Conservation (phyloP, 2,888 invertebrate genomes). For the Spialia ferax region DNA sequence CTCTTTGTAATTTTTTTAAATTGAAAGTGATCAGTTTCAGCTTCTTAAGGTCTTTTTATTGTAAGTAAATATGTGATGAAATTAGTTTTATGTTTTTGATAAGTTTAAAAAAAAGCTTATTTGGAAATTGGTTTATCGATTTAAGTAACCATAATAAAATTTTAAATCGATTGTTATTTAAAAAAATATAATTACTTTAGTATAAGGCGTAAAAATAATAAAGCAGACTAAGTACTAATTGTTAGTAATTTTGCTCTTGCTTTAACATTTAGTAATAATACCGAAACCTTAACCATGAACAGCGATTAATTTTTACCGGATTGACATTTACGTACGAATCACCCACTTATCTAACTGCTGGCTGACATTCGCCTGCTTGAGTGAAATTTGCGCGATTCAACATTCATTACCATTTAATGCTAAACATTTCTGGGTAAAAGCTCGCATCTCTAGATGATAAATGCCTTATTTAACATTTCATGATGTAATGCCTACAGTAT, state of each 20-base stretch:
- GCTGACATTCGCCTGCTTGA: neutral
- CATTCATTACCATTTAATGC: neutral
- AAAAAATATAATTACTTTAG: too few relatives aligned
- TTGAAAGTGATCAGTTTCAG: too few relatives aligned
- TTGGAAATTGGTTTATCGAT: too few relatives aligned
- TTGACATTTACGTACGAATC: conserved; percentile 6
- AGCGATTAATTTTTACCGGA: neutral
- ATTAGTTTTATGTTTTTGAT: too few relatives aligned
- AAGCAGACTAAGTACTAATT: neutral
- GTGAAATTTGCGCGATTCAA: neutral
- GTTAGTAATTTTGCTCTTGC: neutral
- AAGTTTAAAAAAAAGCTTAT: too few relatives aligned
- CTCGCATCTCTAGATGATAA: neutral
- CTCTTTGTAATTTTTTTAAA: neutral
- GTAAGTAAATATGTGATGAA: too few relatives aligned
- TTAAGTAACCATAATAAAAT: too few relatives aligned
- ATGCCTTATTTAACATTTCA: too few relatives aligned
- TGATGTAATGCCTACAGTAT: too few relatives aligned
- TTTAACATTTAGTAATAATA: neutral
- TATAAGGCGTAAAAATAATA: neutral
- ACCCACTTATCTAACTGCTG: neutral
- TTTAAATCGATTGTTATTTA: too few relatives aligned
- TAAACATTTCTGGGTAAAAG: neutral
- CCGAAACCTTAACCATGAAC: neutral
- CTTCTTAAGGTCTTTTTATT: too few relatives aligned